Conservation (phyloP, 2,797 vertebrate species). For the Lepus oiostolus region DNA sequence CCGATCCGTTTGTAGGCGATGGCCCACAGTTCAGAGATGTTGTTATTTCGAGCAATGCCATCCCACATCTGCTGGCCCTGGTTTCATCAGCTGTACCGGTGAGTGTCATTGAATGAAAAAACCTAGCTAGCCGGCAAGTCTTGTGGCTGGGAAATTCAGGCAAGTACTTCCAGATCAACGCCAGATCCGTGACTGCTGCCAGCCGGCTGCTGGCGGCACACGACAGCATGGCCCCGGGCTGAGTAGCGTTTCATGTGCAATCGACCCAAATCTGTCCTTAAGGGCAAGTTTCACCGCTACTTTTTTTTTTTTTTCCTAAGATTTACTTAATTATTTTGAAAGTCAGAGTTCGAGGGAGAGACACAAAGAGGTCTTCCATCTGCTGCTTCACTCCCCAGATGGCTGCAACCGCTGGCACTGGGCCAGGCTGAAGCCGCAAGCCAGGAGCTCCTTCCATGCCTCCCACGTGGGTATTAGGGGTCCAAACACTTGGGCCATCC, state of each 20-base stretch:
- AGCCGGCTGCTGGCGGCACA: background rate
- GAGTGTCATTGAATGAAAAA: slow-evolving; percentile 82
- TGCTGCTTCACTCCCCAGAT: too few relatives aligned
- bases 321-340: too few relatives aligned
- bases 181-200: background rate
- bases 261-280: background rate
- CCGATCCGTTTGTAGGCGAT: slow-evolving; percentile 89
- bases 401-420: too few relatives aligned
- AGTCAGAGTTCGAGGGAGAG: too few relatives aligned
- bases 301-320: too few relatives aligned
- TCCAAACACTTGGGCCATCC: too few relatives aligned
- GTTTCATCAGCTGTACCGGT: slow-evolving; percentile 92
- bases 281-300: too few relatives aligned
- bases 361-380: too few relatives aligned
- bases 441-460: too few relatives aligned
- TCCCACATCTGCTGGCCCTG: slow-evolving; percentile 92
- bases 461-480: too few relatives aligned
- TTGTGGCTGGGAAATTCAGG: background rate
- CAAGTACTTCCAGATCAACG: background rate
- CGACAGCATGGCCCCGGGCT: background rate
- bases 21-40: slow-evolving; percentile 92
- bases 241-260: background rate
- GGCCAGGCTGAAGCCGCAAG: too few relatives aligned
- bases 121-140: background rate
- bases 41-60: slow-evolving; percentile 90